A percentile compares a stretch with the other conserved stretches of the same genome.
Conservation (phyloP, 2,113 vertebrate species). For the Myiopsitta monachus region DNA sequence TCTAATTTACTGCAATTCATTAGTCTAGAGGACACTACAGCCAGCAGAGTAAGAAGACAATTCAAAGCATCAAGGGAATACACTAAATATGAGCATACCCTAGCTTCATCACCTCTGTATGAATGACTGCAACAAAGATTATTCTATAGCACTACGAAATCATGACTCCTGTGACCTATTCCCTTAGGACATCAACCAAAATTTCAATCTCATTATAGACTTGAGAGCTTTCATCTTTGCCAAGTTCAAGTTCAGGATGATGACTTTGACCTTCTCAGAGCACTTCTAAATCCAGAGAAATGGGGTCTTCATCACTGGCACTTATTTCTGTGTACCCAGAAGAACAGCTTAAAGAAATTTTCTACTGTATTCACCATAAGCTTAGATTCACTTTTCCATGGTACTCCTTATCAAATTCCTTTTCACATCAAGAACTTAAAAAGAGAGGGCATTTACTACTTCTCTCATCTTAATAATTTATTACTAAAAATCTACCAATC, state of each 20-base stretch:
- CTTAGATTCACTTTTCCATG: background rate
- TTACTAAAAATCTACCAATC: background rate
- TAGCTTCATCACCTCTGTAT: background rate
- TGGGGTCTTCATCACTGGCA: background rate
- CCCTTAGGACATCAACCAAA: background rate
- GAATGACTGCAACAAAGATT: background rate
- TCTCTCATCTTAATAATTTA: background rate
- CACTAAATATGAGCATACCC: background rate
- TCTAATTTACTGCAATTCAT: background rate
- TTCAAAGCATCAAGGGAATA: background rate
- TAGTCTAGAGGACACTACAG: background rate
- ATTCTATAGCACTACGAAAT: background rate
- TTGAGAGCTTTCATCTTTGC: conserved; percentile 20
- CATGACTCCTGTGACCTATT: background rate
- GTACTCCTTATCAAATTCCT: background rate
- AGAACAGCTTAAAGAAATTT: background rate
- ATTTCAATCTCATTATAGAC: conserved; percentile 5
- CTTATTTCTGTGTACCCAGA: background rate
- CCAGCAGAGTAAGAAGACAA: background rate
- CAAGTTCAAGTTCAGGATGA: conserved; percentile 20
- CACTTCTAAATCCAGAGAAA: conserved; percentile 28
- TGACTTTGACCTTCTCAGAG: background rate
- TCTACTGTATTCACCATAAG: background rate
- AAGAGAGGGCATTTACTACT: background rate
- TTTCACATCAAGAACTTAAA: background rate